Percentiles rank a stretch among this genome's conserved stretches.
These are phyloP conservation scores for Phaethon lepturus DNA, from an alignment of 2,113 vertebrate genomes.

Conservation along the genomic window DNA sequence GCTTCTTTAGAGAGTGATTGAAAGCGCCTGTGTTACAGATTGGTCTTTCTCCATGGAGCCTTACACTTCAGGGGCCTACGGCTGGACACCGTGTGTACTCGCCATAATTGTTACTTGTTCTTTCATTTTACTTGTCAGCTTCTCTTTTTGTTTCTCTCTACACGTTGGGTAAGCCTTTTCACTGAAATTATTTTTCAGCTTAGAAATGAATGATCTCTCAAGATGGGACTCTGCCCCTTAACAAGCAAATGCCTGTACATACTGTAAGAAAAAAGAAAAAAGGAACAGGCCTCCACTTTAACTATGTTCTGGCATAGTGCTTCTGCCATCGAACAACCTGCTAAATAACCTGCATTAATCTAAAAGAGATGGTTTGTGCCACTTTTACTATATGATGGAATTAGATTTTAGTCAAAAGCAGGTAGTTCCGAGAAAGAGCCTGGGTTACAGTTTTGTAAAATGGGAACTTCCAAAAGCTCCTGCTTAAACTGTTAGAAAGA, in stretches of 20 bases:
- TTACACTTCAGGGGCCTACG: neutral
- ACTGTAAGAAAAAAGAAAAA: neutral
- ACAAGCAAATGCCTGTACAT: neutral
- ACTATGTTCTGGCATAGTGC: slow-evolving; percentile 9
- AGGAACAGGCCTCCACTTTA: neutral
- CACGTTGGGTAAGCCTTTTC: neutral
- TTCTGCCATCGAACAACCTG: neutral
- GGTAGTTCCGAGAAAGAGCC: neutral
- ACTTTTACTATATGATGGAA: neutral
- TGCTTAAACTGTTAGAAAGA: neutral
- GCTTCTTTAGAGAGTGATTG: neutral
- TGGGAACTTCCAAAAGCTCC: neutral
- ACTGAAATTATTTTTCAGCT: neutral
- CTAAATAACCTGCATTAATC: neutral
- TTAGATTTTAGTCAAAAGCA: neutral
- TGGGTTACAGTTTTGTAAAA: neutral
- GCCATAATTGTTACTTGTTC: neutral
- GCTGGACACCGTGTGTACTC: neutral
- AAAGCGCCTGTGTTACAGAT: neutral
- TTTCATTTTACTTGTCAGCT: neutral
- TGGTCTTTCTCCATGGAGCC: neutral
- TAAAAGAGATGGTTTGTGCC: neutral
- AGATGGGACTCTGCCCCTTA: neutral
- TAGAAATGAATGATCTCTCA: neutral
- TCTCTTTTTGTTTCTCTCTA: neutral